Evolutionary conservation across 2,113 vertebrate genomes (phyloP).

Genomic region (Chaetodon auriga): DNA sequence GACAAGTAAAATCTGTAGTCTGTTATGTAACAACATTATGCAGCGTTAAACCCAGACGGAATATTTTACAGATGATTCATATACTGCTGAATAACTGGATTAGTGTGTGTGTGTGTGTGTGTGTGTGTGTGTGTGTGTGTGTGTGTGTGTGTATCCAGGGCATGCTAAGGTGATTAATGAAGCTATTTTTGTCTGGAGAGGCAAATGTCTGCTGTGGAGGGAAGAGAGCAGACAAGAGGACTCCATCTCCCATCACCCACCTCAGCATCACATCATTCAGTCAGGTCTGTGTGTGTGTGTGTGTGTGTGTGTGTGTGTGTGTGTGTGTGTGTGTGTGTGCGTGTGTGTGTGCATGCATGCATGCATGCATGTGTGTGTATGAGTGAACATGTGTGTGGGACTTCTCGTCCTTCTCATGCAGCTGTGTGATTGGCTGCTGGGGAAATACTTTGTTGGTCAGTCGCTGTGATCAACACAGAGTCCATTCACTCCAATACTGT

Average conservation of each 20-base stretch:
- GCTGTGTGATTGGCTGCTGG: constrained; percentile 4
- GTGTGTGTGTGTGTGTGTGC: too few relatives aligned
- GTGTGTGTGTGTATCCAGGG: constrained; percentile 2
- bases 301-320: neutral
- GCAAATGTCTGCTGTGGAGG: neutral
- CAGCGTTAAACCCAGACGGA: neutral
- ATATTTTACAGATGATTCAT: constrained; percentile 7
- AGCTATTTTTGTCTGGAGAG: constrained; percentile 25
- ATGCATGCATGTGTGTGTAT: neutral
- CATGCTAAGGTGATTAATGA: constrained; percentile 47
- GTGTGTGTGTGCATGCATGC: neutral
- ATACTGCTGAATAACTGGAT: constrained; percentile 3
- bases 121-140: constrained; percentile 21
- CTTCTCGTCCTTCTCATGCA: neutral
- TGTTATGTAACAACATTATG: neutral
- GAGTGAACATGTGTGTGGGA: neutral
- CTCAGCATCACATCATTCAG: neutral
- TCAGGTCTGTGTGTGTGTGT: neutral
- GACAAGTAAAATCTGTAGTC: neutral
- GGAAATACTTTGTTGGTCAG: neutral
- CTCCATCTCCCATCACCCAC: constrained; percentile 9
- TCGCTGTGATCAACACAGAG: too few relatives aligned
- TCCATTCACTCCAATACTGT: neutral
- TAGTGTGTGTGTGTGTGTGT: constrained; percentile 1
- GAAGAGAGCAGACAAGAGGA: neutral